Evolutionary conservation across 2,113 vertebrate species (phyloP), one percentile per base, ranked within the genome.

Genomic region (Notothenia coriiceps): DNA sequence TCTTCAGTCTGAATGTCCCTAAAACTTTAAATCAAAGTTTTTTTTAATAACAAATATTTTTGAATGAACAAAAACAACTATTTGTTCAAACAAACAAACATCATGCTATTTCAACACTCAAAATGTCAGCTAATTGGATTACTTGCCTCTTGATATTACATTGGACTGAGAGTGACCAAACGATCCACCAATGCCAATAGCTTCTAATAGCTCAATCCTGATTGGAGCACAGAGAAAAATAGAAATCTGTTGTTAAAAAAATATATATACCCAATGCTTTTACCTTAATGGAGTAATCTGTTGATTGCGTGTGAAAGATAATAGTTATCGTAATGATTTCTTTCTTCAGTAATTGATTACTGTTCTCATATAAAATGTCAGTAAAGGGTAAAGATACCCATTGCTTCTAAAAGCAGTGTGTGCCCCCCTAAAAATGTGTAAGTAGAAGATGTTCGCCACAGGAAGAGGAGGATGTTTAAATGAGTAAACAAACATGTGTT

Each of bases 11-110:
- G 10, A 76, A 67, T 59, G 55, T 14, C 25, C 11, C 35, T 2
- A 11, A 47, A 76, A 67, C 66, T 51, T 73, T 4, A 54, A 55
- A 60, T 77, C 9, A 74, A 78, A 79, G n/a, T 50, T 18, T 40
- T 50, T 75, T 11, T 40, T 40, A 40, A 40, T 29, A 11, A 2
- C 10, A 49, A 20, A 10, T 51, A 54, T 65, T 40, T 60, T 69
- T 61, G 15, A 29, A 18, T 50, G n/a, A 73, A 35, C 46, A 43
- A 6, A 33, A 77, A 33, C 12, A 65, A 35, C 22, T 14, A 61
- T 12, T 25, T 13, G 44, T 20, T 4, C 54, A 46, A 66, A 51
- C 4, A 46, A 66, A 51, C 4, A 18, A 63, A 62, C 8, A 63
- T 35, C 13, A 20, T 13, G 5, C 25, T 59, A 33, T 51, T 72